phyloP scores from a whole-genome alignment of 2,888 invertebrate species.

The Leistus spinibarbis region DNA sequence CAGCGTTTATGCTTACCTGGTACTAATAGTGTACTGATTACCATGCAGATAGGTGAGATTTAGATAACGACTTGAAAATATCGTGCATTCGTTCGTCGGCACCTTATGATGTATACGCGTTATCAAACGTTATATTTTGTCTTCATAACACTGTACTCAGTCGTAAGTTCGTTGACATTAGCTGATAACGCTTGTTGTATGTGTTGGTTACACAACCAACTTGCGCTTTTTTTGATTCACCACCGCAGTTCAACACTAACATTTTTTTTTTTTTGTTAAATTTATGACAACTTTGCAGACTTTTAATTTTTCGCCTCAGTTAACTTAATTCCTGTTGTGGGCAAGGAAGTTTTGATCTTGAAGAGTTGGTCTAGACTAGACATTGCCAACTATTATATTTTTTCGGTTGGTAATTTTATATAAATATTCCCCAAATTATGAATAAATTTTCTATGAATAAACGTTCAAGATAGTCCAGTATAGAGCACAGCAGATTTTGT shows the following conservation, averaged over 20 bases:
- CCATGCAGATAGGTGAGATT: constrained; percentile 23
- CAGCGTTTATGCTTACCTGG: background rate
- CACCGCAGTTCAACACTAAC: background rate
- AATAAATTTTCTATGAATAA: too few species aligned
- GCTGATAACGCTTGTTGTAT: constrained; percentile 5
- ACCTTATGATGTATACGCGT: constrained; percentile 5
- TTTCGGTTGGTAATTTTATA: background rate
- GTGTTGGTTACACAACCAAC: background rate
- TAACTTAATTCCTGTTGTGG: constrained; percentile 26
- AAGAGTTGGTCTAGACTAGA: constrained; percentile 25
- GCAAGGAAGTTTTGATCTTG: constrained; percentile 28
- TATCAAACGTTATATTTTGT: constrained; percentile 13
- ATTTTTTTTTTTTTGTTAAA: constrained; percentile 5
- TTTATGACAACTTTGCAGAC: constrained; percentile 21
- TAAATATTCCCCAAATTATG: too few species aligned
- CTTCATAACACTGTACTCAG: constrained; percentile 12
- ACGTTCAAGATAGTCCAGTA: too few species aligned
- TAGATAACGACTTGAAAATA: constrained; percentile 23
- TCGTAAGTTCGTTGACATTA: constrained; percentile 25
- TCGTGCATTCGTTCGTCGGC: background rate
- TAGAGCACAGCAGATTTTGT: too few species aligned
- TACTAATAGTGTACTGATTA: background rate
- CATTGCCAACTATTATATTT: background rate
- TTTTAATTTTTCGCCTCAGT: constrained; percentile 37
- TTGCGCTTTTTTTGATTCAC: background rate